phyloP scores from a whole-genome alignment of 2,888 invertebrate genomes.

The Camponotus fellah region DNA sequence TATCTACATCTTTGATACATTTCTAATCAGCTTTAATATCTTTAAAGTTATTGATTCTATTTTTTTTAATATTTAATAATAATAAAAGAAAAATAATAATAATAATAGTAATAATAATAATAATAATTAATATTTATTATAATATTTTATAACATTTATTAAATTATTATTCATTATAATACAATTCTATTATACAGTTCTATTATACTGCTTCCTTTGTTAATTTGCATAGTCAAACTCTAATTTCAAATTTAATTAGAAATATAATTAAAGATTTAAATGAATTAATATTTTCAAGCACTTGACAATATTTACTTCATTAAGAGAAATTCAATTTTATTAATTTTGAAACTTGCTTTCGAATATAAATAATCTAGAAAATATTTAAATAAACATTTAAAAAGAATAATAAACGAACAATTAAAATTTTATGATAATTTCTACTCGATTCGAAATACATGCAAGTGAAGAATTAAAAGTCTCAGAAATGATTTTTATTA shows the following conservation, averaged over 20 bases:
- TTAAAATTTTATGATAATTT: conserved; percentile 23
- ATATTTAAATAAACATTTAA: background rate
- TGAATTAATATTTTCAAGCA: no score
- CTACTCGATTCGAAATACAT: background rate
- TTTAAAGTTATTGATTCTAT: background rate
- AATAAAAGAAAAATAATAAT: no score
- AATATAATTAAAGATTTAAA: no score
- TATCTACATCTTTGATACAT: background rate
- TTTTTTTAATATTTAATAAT: background rate
- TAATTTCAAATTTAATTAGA: no score
- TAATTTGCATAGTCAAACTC: no score
- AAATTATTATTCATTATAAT: no score
- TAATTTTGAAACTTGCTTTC: background rate
- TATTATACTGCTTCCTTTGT: background rate
- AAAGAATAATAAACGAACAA: background rate
- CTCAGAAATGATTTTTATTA: background rate
- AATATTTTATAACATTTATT: no score
- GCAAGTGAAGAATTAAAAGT: background rate
- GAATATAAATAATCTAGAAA: background rate
- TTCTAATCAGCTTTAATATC: background rate
- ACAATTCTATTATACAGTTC: background rate
- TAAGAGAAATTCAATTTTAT: background rate
- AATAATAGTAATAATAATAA: no score
- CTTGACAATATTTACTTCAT: no score
- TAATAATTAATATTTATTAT: no score